Conservation (phyloP, 2,888 invertebrate genomes). For the Eutolmus rufibarbis region DNA sequence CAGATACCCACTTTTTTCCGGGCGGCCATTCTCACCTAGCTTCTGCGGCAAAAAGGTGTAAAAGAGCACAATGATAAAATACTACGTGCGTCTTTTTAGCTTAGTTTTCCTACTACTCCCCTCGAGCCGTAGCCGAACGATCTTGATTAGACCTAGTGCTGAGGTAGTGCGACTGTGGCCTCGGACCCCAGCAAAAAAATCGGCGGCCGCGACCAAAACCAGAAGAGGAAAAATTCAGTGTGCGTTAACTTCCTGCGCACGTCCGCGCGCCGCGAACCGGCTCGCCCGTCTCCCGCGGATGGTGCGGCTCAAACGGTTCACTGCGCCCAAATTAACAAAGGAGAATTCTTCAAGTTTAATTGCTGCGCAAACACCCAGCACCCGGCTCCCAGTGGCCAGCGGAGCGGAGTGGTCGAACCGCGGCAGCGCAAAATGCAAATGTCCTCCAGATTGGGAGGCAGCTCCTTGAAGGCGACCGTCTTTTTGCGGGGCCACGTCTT, state of each 20-base stretch:
- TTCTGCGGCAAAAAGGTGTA: constrained; percentile 1
- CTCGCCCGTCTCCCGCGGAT: background rate
- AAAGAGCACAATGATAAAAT: background rate
- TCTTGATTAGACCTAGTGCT: constrained; percentile 4
- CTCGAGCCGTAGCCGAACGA: constrained; percentile 6
- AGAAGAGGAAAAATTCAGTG: constrained; percentile 10
- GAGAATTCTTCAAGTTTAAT: constrained; percentile 43
- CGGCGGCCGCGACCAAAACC: background rate
- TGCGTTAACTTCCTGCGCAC: constrained; percentile 38
- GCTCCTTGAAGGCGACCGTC: constrained; percentile 6
- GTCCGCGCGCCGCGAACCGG: background rate
- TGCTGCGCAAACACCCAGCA: constrained; percentile 43
- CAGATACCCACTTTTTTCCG: background rate
- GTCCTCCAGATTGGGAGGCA: background rate
- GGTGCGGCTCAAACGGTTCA: constrained; percentile 32
- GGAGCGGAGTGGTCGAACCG: background rate
- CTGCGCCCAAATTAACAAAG: constrained; percentile 44
- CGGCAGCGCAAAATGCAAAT: constrained; percentile 4
- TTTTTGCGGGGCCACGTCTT: constrained; percentile 23
- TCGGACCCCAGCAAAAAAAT: background rate
- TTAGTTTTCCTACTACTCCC: background rate
- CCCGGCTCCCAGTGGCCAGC: background rate
- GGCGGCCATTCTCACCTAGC: background rate
- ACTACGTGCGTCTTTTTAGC: constrained; percentile 1
- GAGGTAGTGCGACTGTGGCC: background rate